A percentile compares a stretch with the other conserved stretches of the same genome.
Conservation (phyloP, 2,888 invertebrate species). For the Eutolmus rufibarbis region DNA sequence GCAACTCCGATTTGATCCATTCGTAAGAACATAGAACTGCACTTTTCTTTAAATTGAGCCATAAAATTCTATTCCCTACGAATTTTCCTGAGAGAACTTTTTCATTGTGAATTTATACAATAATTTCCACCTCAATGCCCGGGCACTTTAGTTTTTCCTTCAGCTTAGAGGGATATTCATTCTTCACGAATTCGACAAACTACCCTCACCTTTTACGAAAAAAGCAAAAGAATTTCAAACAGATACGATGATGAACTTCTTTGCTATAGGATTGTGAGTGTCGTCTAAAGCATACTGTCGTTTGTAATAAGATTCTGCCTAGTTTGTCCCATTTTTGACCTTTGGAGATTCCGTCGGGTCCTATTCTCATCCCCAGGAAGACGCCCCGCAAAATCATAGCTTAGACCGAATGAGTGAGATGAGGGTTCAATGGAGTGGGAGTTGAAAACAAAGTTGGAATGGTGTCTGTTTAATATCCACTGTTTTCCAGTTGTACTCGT, state of each 20-base stretch:
- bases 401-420: not conserved
- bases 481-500: not conserved
- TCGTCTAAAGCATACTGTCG: not conserved
- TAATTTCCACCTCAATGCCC: not conserved
- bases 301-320: not conserved
- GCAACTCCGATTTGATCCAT: not conserved
- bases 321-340: not conserved
- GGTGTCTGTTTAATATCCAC: not conserved
- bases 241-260: not conserved
- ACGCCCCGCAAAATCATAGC: not conserved
- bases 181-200: not conserved
- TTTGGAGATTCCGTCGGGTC: not conserved
- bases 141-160: not conserved
- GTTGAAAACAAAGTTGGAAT: not conserved
- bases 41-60: conserved; percentile 14
- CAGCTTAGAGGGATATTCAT: not conserved
- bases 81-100: conserved; percentile 6
- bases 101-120: not conserved
- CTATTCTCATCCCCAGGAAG: not conserved
- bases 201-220: not conserved
- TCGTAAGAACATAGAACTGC: not conserved
- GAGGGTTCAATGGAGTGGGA: not conserved
- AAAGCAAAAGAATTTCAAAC: not conserved
- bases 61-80: conserved; percentile 10
- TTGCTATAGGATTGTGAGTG: not conserved